These are phyloP conservation scores for Pica pica DNA, from an alignment of 2,113 vertebrate species.

Conservation along the genomic window DNA sequence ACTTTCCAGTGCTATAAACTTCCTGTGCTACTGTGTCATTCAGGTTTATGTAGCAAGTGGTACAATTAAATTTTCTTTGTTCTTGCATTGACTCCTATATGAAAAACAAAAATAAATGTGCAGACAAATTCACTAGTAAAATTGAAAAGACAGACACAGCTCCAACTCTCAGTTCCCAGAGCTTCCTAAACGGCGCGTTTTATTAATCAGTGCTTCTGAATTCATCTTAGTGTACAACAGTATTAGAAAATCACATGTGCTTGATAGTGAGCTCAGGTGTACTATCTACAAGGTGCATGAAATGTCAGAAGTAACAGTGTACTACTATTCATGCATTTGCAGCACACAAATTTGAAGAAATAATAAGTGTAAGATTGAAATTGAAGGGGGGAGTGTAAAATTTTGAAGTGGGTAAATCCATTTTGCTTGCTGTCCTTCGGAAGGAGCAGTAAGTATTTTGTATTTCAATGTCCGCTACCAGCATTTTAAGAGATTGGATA, in stretches of 20 bases:
- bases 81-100: not conserved
- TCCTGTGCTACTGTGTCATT: not conserved
- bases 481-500: not conserved
- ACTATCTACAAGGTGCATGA: not conserved
- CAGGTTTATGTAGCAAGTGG: not conserved
- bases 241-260: not conserved
- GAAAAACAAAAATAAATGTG: not conserved
- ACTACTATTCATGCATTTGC: not conserved
- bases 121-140: not conserved
- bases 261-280: not conserved
- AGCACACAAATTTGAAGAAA: not conserved
- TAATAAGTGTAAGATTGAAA: not conserved
- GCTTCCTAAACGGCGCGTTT: not conserved
- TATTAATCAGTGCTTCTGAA: not conserved
- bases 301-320: not conserved
- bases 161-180: not conserved
- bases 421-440: not conserved
- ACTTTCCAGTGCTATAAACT: not conserved
- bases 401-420: not conserved
- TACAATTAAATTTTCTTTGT: not conserved
- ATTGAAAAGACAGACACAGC: not conserved
- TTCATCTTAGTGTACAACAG: not conserved
- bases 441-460: not conserved
- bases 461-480: not conserved
- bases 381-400: not conserved